Conservation (phyloP, 2,113 vertebrate genomes). For the Ameiurus melas region DNA sequence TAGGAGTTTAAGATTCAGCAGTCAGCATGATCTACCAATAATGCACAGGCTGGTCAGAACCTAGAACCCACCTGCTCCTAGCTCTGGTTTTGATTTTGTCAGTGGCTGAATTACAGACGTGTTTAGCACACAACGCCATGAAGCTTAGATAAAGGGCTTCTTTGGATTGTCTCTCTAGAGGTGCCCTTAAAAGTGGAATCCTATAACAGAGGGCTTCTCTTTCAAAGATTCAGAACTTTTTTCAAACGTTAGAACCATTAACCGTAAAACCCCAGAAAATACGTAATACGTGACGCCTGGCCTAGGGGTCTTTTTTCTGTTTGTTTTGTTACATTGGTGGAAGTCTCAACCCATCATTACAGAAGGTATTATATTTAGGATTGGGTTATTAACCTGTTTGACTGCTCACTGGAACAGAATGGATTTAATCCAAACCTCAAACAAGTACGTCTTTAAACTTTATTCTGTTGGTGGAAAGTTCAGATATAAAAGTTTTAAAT, state of each 20-base stretch:
- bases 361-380: background rate
- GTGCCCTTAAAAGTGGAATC: background rate
- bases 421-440: background rate
- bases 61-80: background rate
- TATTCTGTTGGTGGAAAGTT: background rate
- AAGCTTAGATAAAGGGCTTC: background rate
- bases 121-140: background rate
- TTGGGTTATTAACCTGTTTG: background rate
- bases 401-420: background rate
- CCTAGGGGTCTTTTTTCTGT: background rate
- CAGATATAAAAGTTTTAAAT: background rate
- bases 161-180: background rate
- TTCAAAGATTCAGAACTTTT: background rate
- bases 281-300: background rate
- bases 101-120: background rate
- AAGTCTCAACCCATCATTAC: background rate
- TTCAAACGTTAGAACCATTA: background rate
- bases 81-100: background rate
- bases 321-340: background rate
- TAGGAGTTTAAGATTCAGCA: background rate
- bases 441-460: background rate
- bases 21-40: background rate
- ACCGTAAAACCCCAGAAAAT: background rate
- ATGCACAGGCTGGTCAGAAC: background rate
- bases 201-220: background rate